Base-by-base conservation (phyloP, 2,113 vertebrate genomes). In the Triplophysa rosa region DNA sequence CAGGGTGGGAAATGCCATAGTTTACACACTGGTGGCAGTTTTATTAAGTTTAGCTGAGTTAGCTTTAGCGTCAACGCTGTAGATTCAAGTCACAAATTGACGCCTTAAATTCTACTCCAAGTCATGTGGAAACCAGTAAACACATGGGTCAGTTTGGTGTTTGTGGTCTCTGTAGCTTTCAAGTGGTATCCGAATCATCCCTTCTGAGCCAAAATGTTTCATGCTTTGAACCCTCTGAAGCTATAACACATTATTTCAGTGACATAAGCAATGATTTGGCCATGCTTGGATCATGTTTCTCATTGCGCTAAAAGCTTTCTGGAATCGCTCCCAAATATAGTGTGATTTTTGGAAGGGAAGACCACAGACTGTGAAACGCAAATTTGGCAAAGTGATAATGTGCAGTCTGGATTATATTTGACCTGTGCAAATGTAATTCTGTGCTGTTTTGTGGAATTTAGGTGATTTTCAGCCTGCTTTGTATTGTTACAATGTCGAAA, bases 231-330 rank as follows among this genome's bases (percentile, higher is more conserved):
- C 33, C 29, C 33, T 19, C 14, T 24, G 1, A 42, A 72, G 54
- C 17, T 72, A n/a, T 70, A 23, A 72, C n/a, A 23, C 26, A 23
- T 42, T 59, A 59, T 59, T 59, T 72, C 54, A 72, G 16, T 72
- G 52, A 16, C 33, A 42, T 72, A 59, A 59, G 33, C 54, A 9
- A 40, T 61, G 33, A 61, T 59, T 72, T 59, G 29, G 19, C 33
- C 52, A 23, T 72, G 68, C 56, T 59, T 59, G 70, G 54, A 42
- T 42, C 13, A 4, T 71, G 26, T 42, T 61, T 42, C 33, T 72
- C 33, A 17, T 72, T 16, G 54, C 70, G 17, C 13, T 72, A 37
- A 71, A 58, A 71, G 52, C 54, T 72, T 72, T 21, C 21, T 59
- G 37, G n/a, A 72, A 24, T 61, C 33, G 16, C 54, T 58, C 11